Evolutionary conservation across 2,113 vertebrate species (phyloP), one percentile per base, ranked within the genome.

Genomic region (Oryzias curvinotus): DNA sequence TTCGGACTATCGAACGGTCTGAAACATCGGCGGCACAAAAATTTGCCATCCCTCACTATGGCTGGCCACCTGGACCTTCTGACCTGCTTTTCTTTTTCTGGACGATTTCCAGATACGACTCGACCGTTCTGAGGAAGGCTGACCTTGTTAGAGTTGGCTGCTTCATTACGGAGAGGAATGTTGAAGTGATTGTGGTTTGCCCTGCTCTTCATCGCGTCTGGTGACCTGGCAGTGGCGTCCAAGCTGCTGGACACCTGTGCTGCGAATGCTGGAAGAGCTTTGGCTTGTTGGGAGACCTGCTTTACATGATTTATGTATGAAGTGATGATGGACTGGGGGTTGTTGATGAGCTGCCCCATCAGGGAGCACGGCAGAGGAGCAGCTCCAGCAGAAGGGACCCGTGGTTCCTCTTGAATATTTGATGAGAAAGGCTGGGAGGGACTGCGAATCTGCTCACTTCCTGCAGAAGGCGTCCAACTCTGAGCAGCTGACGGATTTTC

Each of bases 41-140:
- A 96, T 82, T 98, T 99, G 1, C 96, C 96, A 78, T 97, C 94
- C 81, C 89, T 92, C 52, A 98, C 85, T 71, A 98, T 98, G 44
- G 97, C 96, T 49, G 97, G 97, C 93, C 95, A 99, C 62, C 97
- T 98, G 44, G 93, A 92, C 71, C 94, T 92, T 76, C 92, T 95
- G 46, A 85, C 82, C 52, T 83, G 93, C 75, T 87, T 95, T 12
- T 82, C 90, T 73, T 84, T 86, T 14, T 85, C 87, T 23, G 87
- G 65, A 81, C 87, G 42, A 47, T 77, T 70, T 89, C 91, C 70
- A 17, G 71, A 46, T 5, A 58, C 17, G 2, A 84, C 79, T 5
- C 73, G 57, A 12, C 21, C 61, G 18, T 78, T 72, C 17, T 58
- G 59, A 50, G 58, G 59, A 21, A 48, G 71, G 43, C 21, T 51